A percentile compares a stretch with the other conserved stretches of the same genome.
These are phyloP conservation scores for Acrocephalus kingi DNA, from an alignment of 2,113 vertebrate species.

Conservation along the genomic window DNA sequence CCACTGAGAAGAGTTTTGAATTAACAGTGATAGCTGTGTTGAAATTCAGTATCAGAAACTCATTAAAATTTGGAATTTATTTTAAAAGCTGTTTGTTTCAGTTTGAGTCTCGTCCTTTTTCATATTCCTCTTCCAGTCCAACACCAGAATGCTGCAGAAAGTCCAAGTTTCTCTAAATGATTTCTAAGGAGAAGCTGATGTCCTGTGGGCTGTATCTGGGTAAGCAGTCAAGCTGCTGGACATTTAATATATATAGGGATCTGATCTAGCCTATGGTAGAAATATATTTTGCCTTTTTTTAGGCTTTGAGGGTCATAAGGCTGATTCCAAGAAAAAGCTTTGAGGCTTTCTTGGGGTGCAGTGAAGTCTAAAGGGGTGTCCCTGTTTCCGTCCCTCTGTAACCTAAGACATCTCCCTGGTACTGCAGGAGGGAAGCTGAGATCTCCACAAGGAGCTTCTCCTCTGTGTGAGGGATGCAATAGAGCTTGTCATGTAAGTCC, in stretches of 20 bases:
- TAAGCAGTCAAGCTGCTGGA: background rate
- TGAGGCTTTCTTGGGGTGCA: background rate
- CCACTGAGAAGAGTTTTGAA: background rate
- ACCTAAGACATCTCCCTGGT: background rate
- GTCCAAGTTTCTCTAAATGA: background rate
- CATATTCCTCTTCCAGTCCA: background rate
- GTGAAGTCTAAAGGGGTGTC: background rate
- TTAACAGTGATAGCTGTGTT: background rate
- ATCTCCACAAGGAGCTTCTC: background rate
- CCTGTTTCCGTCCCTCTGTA: background rate
- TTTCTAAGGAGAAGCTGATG: background rate
- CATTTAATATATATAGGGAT: background rate
- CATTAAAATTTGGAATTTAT: background rate
- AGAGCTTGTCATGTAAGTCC: background rate
- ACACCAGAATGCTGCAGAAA: background rate
- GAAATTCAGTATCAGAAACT: background rate
- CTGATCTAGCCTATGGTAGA: background rate
- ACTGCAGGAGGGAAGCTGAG: background rate
- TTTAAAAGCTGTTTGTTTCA: background rate
- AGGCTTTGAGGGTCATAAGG: background rate
- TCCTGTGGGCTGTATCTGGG: background rate
- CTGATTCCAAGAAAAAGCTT: background rate
- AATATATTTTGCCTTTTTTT: background rate
- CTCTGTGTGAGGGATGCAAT: background rate
- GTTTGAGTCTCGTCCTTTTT: background rate